Conservation (phyloP, 2,797 vertebrate genomes). For the Macrochelys suwanniensis region DNA sequence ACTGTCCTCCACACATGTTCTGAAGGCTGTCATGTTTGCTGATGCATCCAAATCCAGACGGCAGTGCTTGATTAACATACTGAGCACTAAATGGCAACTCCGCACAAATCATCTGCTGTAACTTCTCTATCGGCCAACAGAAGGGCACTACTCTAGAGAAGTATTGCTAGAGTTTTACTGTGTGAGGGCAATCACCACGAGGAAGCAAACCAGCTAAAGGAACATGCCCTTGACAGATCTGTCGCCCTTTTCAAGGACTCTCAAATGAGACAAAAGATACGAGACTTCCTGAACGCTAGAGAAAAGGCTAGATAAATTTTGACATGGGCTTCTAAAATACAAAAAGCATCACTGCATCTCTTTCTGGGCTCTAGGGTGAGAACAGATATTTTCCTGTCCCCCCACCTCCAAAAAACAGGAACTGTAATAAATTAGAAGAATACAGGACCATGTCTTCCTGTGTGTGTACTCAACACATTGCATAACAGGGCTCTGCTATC, state of each 20-base stretch:
- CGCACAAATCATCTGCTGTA: constrained; percentile 10
- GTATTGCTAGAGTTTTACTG: background rate
- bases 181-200: background rate
- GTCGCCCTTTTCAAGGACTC: background rate
- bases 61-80: background rate
- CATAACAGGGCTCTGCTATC: no score
- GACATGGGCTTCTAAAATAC: background rate
- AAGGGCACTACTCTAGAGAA: background rate
- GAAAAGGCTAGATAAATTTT: background rate
- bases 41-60: background rate
- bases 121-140: constrained; percentile 15
- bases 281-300: background rate
- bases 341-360: background rate
- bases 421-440: no score
- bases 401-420: no score
- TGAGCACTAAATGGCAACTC: constrained; percentile 41
- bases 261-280: background rate
- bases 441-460: no score
- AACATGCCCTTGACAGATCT: background rate
- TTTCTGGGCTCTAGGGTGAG: background rate
- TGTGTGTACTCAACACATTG: no score
- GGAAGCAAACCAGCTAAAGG: background rate
- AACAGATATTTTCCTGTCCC: no score
- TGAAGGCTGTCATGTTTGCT: background rate
- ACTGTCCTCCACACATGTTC: background rate